Evolutionary conservation across 2,113 vertebrate species (phyloP), one percentile per base, ranked within the genome.

Genomic region (Psilopsiagon aurifrons): DNA sequence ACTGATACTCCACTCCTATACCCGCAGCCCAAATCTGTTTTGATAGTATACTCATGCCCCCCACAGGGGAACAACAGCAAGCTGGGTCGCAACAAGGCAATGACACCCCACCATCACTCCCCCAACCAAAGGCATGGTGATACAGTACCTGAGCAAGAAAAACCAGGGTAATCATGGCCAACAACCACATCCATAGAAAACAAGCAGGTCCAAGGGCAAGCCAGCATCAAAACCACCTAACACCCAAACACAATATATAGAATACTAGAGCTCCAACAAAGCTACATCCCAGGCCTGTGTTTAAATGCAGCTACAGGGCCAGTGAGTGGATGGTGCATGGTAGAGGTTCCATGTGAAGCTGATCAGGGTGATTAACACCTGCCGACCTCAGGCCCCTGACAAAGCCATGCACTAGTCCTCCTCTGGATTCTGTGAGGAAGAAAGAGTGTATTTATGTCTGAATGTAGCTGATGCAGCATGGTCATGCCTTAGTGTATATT

Each of bases 201-300:
- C 4, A 18, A 3, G 9, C 35, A 27, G 5, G 3, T 23, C 37
- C 20, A 41, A 51, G 6, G 3, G 1, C 39, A 68, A 24, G 3
- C 7, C 11, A 18, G 3, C 19, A 13, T 1, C 17, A 75, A 8
- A 3, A 17, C 10, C 24, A 31, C 7, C 23, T 4, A 31, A n/a
- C 11, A 5, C 6, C 9, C 12, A 66, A 6, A 2, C 19, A 29
- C 22, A 60, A 43, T 43, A 43, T 16, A 44, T 0, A 17, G 0
- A 9, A 8, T 6, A 15, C 11, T 2, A 1, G 22, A 35, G 0
- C 33, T 27, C 23, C 3, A 74, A 0, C 1, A 41, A 25, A 0
- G 0, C 1, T 3, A 0, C 15, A 2, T 4, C 12, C 17, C 13
- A 9, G 0, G 6, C 13, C 19, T 5, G 14, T 15, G 6, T 64